Base-by-base conservation (phyloP, 2,888 invertebrate species). In the Drosophila koepferae region DNA sequence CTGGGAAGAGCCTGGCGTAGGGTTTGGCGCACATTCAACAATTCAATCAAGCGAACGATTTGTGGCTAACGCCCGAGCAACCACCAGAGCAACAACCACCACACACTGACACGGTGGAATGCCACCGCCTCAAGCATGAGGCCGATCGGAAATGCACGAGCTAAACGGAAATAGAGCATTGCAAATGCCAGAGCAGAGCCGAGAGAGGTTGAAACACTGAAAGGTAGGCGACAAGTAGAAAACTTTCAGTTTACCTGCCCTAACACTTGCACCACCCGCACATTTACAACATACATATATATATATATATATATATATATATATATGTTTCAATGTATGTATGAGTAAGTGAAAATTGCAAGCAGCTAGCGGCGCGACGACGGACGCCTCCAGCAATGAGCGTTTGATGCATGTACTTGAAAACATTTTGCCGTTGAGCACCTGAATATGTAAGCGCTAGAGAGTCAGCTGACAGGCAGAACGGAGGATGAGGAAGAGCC, bases 341-440 rank as follows among this genome's bases (percentile, higher is more conserved):
- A 9, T 48, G 14, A 28, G 49, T 36, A 55, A 41, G 49, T 44
- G 51, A 46, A 66, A 66, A 65, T 31, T 60, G 55, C 51, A 53
- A 48, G 66, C 56, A 58, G 58, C 46, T 38, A 36, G 54, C 53
- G 66, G 54, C 59, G 63, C 51, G 72, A 74, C 69, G 53, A 31
- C 38, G n/a, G 63, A 56, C 54, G 63, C 67, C 49, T 58, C 61
- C 81, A 75, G 80, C 77, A 77, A 86, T 81, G 81, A 77, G 59
- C 75, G 71, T 81, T 89, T 89, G 89, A 84, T 85, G 88, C 75
- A 80, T 78, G 77, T 70, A 89, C 87, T 84, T 81, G 80, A 80
- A 80, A 86, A 62, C 75, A 72, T 80, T 79, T 85, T 66, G 72
- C 69, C 65, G 67, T 60, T 53, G 60, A 63, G 58, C 36, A 46